Evolutionary conservation across 2,888 invertebrate genomes (phyloP), one percentile per base, ranked within the genome.

Genomic region (Cheilosia impressa): DNA sequence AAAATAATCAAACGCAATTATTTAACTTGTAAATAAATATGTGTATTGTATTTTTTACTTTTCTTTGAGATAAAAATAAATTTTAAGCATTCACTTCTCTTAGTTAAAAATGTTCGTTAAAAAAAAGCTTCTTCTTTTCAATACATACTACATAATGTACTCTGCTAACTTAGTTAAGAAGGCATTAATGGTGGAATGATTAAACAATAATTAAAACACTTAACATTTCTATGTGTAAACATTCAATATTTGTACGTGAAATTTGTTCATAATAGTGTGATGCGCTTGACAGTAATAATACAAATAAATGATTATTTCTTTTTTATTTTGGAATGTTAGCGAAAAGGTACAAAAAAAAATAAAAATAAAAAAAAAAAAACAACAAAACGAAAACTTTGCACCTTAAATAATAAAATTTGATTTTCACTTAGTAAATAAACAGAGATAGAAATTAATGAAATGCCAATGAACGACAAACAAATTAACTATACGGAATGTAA

Each of bases 401-500:
- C n/a, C 19, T 65, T 53, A 72, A 9, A 45, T 13, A 43, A 52
- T 24, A 68, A 60, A 27, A 22, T 45, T 45, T 10, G 13, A 24
- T 52, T 22, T 27, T 58, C 43, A 52, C 45, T 63, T 60, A 53
- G 27, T 27, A 66, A 13, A 17, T 2, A 34, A 63, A 22, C 19
- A 65, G 57, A 7, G 43, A 65, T 9, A 68, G 75, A 50, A n/a
- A 60, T 58, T 22, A 43, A 41, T 9, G 53, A 31, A 50, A 75
- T 38, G 22, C 38, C 41, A 45, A 24, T 22, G 47, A 60, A 60
- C 50, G 52, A 34, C 19, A 63, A 73, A 50, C 31, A 72, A 60
- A 58, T 85, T 87, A 88, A 87, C 82, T 87, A 66, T 85, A 88
- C 4, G 88, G 88, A 80, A 88, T 82, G 75, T 87, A 88, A 76